Evolutionary conservation across 1,140 invertebrate genomes (phyloP).

Genomic region (Microplitis mediator): DNA sequence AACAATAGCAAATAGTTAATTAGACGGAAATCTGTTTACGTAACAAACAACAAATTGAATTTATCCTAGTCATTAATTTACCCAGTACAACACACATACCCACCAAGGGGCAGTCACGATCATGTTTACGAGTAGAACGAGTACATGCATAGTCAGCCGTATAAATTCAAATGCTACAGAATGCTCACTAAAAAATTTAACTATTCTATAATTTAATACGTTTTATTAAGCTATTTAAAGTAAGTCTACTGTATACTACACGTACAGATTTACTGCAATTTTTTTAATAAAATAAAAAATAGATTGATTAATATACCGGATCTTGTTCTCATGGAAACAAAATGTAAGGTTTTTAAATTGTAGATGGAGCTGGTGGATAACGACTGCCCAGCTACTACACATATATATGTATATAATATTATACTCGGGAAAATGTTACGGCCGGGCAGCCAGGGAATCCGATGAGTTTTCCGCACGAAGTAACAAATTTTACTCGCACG

Average conservation of each 20-base stretch:
- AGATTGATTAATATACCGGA: too few species aligned
- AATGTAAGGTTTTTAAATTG: background rate
- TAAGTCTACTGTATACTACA: too few species aligned
- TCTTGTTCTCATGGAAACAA: too few species aligned
- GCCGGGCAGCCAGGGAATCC: slow-evolving; percentile 26
- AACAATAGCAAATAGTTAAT: slow-evolving; percentile 15
- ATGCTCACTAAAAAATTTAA: background rate
- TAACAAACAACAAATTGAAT: slow-evolving; percentile 27
- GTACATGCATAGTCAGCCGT: background rate
- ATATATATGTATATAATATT: background rate
- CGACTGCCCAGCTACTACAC: background rate
- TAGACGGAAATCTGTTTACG: slow-evolving; percentile 28
- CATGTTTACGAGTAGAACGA: slow-evolving; percentile 6
- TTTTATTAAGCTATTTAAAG: too few species aligned
- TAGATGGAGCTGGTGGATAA: background rate
- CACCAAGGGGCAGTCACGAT: background rate
- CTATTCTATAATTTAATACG: too few species aligned
- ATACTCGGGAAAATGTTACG: background rate
- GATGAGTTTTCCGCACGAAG: slow-evolving; percentile 36
- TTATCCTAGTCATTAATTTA: slow-evolving; percentile 28
- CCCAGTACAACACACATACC: background rate
- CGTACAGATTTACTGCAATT: too few species aligned
- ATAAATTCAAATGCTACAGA: background rate
- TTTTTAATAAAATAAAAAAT: too few species aligned
- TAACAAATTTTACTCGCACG: slow-evolving; percentile 34